Base-by-base conservation (phyloP, 2,888 invertebrate species). In the Corbicula japonica region DNA sequence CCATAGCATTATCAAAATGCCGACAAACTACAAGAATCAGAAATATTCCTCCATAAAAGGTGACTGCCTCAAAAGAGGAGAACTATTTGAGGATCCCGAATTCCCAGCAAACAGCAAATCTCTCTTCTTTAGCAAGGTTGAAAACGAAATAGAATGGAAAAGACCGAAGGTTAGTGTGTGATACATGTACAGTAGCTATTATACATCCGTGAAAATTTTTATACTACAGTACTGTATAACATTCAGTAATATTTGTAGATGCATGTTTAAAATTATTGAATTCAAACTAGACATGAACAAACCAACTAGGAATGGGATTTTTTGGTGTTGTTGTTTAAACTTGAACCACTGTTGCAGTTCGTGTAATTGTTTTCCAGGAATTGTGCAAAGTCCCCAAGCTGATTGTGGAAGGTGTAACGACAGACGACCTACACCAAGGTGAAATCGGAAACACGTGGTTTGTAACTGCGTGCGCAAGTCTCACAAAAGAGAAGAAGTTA, bases 41-140 rank as follows among this genome's bases (percentile, higher is more conserved):
- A 90, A 89, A 72, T 92, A 90, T 76, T 83, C 84, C 35, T 80
- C 84, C 12, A 78, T 92, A 15, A 86, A 83, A 80, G 90, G 89
- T 54, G 85, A 96, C 50, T 97, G 96, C 91, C 91, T 97, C 12
- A 94, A 95, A 30, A 95, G 95, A 35, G 97, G 97, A 2, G 94
- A 95, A 0, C 95, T 98, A 46, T 98, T 97, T 91, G 97, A 98
- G 90, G 98, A 98, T 94, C 96, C 97, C 0, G 96, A 97, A 91
- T 98, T 98, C 93, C 97, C 96, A 0, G 96, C 98, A 0, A 94
- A 94, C 38, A 96, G 97, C 93, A 95, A 96, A 80, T 97, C 97
- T 44, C 94, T 98, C 41, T 97, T 96, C 94, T 98, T 95, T 94
- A 97, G 97, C 91, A 96, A 96, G 90, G 95, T 96, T 34, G 96